These are phyloP conservation scores for Henricia sp. DNA, from an alignment of 53 echinoderm and acorn worm species.

Conservation along the genomic window DNA sequence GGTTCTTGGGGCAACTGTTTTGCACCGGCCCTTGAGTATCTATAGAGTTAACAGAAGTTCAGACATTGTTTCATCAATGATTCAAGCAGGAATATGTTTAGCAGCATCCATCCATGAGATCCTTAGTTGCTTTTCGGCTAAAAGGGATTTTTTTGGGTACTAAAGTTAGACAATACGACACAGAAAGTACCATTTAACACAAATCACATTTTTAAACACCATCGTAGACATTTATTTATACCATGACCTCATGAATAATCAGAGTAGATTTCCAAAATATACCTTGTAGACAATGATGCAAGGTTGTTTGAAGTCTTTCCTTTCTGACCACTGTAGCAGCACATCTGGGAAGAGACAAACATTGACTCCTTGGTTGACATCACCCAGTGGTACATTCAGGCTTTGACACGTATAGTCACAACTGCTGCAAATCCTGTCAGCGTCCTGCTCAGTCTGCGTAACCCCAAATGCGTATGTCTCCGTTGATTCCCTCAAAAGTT, in stretches of 20 bases:
- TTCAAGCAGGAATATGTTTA: background rate
- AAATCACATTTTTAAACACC: background rate
- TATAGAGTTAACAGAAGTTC: background rate
- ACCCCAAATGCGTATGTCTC: constrained; percentile 52
- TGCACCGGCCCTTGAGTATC: constrained; percentile 42
- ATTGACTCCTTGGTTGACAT: constrained; percentile 55
- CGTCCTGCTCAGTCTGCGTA: constrained; percentile 10
- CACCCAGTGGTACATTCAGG: constrained; percentile 56
- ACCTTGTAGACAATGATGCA: constrained; percentile 44
- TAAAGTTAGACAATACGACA: background rate
- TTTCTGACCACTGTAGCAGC: constrained; percentile 39
- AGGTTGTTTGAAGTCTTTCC: constrained; percentile 20
- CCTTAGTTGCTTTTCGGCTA: background rate
- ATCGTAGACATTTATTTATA: background rate
- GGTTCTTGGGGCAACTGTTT: constrained; percentile 5
- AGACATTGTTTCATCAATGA: background rate
- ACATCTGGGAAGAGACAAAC: constrained; percentile 60
- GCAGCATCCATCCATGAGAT: background rate
- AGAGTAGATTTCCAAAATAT: background rate
- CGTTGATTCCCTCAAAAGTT: background rate
- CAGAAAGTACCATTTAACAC: background rate
- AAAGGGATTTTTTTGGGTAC: background rate
- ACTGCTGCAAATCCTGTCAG: constrained; percentile 30
- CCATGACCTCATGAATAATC: background rate
- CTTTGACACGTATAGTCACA: constrained; percentile 34